A percentile compares a stretch with the other conserved stretches of the same genome.
Evolutionary conservation across 2,113 vertebrate species (phyloP).

Genomic region (Cynoglossus semilaevis): DNA sequence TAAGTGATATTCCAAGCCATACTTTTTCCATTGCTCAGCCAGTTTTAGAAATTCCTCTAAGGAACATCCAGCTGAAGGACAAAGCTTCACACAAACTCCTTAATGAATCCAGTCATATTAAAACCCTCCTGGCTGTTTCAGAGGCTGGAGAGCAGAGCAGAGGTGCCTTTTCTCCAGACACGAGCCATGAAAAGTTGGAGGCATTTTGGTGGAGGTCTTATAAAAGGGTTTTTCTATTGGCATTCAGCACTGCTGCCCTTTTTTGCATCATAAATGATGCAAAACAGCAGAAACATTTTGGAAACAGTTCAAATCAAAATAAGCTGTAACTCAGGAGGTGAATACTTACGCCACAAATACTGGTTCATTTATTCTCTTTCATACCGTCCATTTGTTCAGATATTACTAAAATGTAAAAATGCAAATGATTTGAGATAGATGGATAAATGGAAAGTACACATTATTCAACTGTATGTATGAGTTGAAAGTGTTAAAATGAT

Average conservation of each 20-base stretch:
- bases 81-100: conserved; percentile 21
- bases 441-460: too few species aligned
- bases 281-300: conserved; percentile 3
- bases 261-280: conserved; percentile 5
- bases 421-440: too few species aligned
- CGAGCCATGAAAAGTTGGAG: conserved; percentile 9
- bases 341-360: too few species aligned
- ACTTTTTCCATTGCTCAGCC: not conserved
- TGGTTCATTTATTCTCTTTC: too few species aligned
- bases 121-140: conserved; percentile 27
- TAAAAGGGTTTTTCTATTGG: conserved; percentile 18
- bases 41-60: conserved; percentile 20
- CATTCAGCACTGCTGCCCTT: conserved; percentile 1
- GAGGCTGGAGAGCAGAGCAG: not conserved
- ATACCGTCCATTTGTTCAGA: too few species aligned
- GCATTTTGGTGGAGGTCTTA: conserved; percentile 9
- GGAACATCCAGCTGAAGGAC: conserved; percentile 26
- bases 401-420: too few species aligned
- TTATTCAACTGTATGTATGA: too few species aligned
- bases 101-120: conserved; percentile 26
- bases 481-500: too few species aligned
- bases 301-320: not conserved
- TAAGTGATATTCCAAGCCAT: not conserved
- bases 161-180: conserved; percentile 14
- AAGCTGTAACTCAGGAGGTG: not conserved